Evolutionary conservation across 2,888 invertebrate genomes (phyloP), one percentile per base, ranked within the genome.

Genomic region (Elegia similella): DNA sequence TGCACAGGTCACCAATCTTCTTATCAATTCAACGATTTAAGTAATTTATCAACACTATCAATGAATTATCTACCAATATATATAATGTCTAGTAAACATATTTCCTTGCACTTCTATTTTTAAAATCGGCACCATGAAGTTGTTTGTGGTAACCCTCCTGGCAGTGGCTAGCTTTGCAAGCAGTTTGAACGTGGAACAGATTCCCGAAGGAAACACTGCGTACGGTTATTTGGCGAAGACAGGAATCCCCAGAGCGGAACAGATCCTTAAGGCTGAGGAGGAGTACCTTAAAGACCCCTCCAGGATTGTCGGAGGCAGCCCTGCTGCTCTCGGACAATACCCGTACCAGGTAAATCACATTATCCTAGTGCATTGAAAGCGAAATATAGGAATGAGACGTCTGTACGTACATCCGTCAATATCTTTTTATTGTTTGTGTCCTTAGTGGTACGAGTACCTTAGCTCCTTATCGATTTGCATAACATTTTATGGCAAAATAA

Each of bases 221-320:
- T 75, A 64, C 61, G 81, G 79, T 7, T 83, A 81, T 62, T 62
- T 81, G 10, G 59, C 60, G 38, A 74, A 70, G 12, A 65, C 69
- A 58, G 80, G 70, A 13, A 72, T 84, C 29, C 80, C 76, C 2
- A 66, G 67, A 54, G 83, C 73, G 5, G 76, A 83, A 53, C 57
- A 69, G 55, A 72, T 81, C 32, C 74, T 71, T 3, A 69, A 72
- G 52, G 68, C 69, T 10, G 84, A 84, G 61, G 78, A 81, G 47
- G 59, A 60, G 43, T 66, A 64, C 43, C 44, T 72, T 7, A 64
- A 53, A 16, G 58, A 64, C 2, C 58, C 68, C 15, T 54, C 53
- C 7, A 81, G 81, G 55, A 83, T 84, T 30, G 69, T 76, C 7
- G 84, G 84, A 16, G 84, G 84, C 5, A 50, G 55, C 0, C 68